Evolutionary conservation across 1,140 invertebrate species (phyloP).

Genomic region (Epicauta chinensis): DNA sequence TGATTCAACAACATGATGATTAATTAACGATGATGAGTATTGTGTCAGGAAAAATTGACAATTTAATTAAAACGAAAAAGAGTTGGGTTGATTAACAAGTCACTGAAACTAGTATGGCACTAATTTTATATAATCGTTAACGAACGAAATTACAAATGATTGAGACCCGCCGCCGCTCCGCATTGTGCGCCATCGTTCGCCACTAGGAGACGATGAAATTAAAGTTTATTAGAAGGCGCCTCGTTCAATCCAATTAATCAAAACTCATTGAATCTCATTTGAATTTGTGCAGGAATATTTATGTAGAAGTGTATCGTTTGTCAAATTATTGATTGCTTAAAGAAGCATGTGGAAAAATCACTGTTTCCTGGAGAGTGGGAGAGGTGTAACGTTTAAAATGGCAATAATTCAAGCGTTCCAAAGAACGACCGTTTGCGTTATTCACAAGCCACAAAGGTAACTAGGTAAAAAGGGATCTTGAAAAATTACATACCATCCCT

Average conservation of each 20-base stretch:
- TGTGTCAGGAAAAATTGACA: slow-evolving; percentile 5
- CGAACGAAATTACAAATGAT: slow-evolving; percentile 17
- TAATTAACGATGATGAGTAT: no score
- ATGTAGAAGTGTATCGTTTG: no score
- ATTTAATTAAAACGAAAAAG: slow-evolving; percentile 13
- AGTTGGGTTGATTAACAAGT: slow-evolving; percentile 11
- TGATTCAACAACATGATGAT: no score
- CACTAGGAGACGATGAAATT: slow-evolving; percentile 12
- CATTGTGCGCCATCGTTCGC: not conserved
- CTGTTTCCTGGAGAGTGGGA: slow-evolving; percentile 6
- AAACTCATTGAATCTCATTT: not conserved
- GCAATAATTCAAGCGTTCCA: slow-evolving; percentile 12
- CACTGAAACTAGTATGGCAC: slow-evolving; percentile 9
- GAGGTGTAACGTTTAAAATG: slow-evolving; percentile 11
- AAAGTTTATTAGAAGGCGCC: slow-evolving; percentile 10
- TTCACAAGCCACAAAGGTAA: slow-evolving; percentile 7
- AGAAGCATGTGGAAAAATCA: slow-evolving; percentile 12
- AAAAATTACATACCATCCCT: slow-evolving; percentile 10
- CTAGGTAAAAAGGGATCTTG: slow-evolving; percentile 14
- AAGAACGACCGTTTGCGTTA: slow-evolving; percentile 8
- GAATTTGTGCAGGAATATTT: no score
- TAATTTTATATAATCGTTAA: slow-evolving; percentile 14
- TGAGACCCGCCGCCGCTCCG: slow-evolving; percentile 3
- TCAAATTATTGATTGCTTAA: no score
- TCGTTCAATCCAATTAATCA: slow-evolving; percentile 10